A percentile compares a stretch with the other conserved stretches of the same genome.
Conservation (phyloP, 2,797 vertebrate species). For the Channa striata region DNA sequence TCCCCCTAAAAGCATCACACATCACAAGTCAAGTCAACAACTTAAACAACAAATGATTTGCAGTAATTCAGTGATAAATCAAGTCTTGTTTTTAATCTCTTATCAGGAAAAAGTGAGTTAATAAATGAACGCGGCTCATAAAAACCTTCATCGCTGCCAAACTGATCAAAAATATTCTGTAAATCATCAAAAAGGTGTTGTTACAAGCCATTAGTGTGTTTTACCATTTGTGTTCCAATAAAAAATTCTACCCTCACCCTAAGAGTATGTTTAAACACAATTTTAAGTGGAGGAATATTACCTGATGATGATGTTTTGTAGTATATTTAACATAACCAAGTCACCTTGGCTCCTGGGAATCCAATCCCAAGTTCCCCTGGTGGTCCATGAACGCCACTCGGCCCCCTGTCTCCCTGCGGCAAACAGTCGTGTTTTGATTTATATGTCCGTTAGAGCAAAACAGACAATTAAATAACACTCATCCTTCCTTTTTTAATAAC, state of each 20-base stretch:
- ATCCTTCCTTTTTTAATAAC: background rate
- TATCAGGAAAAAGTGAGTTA: too few species aligned
- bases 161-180: too few species aligned
- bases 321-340: background rate
- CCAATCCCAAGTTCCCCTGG: constrained; percentile 81
- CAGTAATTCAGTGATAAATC: background rate
- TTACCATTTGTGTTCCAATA: background rate
- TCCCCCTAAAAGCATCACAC: constrained; percentile 76
- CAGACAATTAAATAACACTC: background rate
- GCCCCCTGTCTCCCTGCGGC: constrained; percentile 87
- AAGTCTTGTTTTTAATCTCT: background rate
- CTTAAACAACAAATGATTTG: too few species aligned
- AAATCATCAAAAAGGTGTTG: too few species aligned
- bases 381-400: constrained; percentile 80
- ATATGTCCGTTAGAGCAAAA: background rate
- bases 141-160: too few species aligned
- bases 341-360: constrained; percentile 83
- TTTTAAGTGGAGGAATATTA: background rate
- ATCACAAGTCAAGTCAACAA: constrained; percentile 10
- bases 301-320: background rate
- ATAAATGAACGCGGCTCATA: too few species aligned
- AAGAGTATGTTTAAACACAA: too few species aligned
- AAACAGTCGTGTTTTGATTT: background rate
- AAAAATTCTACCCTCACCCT: too few species aligned
- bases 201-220: too few species aligned